Evolutionary conservation across 2,113 vertebrate genomes (phyloP).

Genomic region (Carlito syrichta): DNA sequence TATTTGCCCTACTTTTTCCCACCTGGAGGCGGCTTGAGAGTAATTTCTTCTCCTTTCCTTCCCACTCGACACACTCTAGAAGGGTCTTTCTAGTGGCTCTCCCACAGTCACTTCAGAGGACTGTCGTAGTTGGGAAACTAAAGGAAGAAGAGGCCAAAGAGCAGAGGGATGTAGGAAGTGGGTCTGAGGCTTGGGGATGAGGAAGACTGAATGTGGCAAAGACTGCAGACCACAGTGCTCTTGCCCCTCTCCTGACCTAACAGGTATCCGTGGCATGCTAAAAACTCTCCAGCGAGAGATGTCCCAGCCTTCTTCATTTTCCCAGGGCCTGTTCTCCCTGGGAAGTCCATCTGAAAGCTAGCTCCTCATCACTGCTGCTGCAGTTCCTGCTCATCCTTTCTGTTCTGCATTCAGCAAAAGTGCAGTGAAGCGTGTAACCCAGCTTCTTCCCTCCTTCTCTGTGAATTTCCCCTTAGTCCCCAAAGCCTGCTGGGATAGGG

Average conservation of each 20-base stretch:
- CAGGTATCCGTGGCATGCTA: neutral
- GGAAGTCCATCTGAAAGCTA: conserved; percentile 46
- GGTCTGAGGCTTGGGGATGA: neutral
- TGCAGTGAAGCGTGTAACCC: conserved; percentile 29
- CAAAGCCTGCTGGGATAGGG: neutral
- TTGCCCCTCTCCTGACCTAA: neutral
- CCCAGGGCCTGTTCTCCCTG: neutral
- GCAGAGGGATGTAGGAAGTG: neutral
- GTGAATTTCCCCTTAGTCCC: neutral
- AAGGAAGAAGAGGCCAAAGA: neutral
- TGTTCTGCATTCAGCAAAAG: conserved; percentile 30
- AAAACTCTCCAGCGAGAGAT: neutral
- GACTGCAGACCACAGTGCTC: neutral
- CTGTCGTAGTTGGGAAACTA: neutral
- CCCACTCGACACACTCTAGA: neutral
- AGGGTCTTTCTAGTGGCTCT: neutral
- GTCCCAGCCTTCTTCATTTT: neutral
- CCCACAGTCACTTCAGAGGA: neutral
- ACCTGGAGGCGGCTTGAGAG: neutral
- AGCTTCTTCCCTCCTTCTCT: neutral
- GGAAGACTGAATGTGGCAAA: neutral
- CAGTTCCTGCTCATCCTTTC: conserved; percentile 20
- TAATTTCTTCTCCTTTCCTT: neutral
- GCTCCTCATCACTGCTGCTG: conserved; percentile 27
- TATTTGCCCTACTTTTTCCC: neutral